Base-by-base conservation (phyloP, 2,888 invertebrate genomes). In the Ametastegia equiseti region DNA sequence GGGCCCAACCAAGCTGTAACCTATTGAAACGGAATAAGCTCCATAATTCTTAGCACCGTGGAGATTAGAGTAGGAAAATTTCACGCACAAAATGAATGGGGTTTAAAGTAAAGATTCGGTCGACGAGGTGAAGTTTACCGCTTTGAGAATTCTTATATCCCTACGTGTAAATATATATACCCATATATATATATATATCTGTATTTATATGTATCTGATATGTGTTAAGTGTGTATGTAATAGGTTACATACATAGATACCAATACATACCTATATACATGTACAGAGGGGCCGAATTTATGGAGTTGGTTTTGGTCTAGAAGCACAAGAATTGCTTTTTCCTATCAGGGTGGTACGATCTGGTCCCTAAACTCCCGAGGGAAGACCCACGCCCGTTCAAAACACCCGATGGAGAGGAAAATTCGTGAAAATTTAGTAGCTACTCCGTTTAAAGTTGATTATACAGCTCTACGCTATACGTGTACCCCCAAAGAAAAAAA, bases 371-470 rank as follows among this genome's bases (percentile, higher is more conserved):
- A 67, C 39, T 67, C 65, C 33, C 19, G 36, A 19, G 65, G 65
- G 65, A 67, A 19, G 2, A 9, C 2, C n/a, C 36, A 13, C 9
- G 65, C 60, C 13, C 27, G 30, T 60, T 60, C 19, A 36, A 39
- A 67, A 67, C 36, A 67, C 65, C 39, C 65, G 65, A 39, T 67
- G 36, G 65, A 36, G 65, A 67, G 39, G 65, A 67, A 67, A 67
- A 67, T 67, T 67, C 36, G 36, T 67, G 65, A 67, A 67, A 67
- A 67, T 67, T 67, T 67, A 67, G 36, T 67, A 67, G 65, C 36
- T 27, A 67, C 65, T 67, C 36, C 65, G 65, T 67, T 67, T 27
- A 67, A 39, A 67, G 65, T 67, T 39, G 19, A 67, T 39, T 39
- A 60, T 30, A 60, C 30, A 60, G 60, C 27, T 42, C 5, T 6